Base-by-base conservation (phyloP, 2,888 invertebrate species). In the Gisinianus flammeolus region DNA sequence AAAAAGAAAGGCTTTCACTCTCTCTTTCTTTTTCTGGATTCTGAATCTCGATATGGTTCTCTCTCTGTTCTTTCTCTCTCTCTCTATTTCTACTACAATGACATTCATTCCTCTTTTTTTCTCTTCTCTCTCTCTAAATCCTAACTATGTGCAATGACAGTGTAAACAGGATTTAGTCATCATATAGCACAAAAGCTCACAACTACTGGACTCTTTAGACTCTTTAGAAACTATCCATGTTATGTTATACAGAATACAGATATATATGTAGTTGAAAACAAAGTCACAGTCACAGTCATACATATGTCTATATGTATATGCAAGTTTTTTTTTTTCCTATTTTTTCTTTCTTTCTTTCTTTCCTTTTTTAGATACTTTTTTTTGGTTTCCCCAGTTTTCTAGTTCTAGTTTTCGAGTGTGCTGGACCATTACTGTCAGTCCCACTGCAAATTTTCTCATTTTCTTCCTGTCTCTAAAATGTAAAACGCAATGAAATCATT, bases 391-490 rank as follows among this genome's bases (percentile, higher is more conserved):
- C 24, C 26, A 6, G 62, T 62, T 28, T 62, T 62, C 62, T 44
- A 12, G 6, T 35, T 35, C n/a, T n/a, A 44, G 44, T 44, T 44
- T 44, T 44, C 2, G 16, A 44, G 44, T 44, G 12, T 44, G 12
- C 44, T 26, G n/a, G 5, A 28, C 62, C 26, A 62, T 62, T 62
- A 62, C 12, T 62, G 62, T 62, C 62, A 62, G 62, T 62, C 12
- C 62, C 62, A 62, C 62, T 62, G 62, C 62, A 62, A 62, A 62
- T 62, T 62, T 62, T 62, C 62, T 62, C 62, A 62, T 62, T 62
- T 62, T 62, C 62, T 26, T 62, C 28, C 26, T 26, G 62, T 62
- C 62, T 62, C 62, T 62, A 62, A 62, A 62, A 62, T 62, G 62
- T 62, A 62, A 62, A 62, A 62, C 26, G 26, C 62, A 62, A 62